Percentiles rank a stretch among this genome's conserved stretches.
These are phyloP conservation scores for Otolemur garnettii DNA, from an alignment of 2,113 vertebrate genomes.

Conservation along the genomic window DNA sequence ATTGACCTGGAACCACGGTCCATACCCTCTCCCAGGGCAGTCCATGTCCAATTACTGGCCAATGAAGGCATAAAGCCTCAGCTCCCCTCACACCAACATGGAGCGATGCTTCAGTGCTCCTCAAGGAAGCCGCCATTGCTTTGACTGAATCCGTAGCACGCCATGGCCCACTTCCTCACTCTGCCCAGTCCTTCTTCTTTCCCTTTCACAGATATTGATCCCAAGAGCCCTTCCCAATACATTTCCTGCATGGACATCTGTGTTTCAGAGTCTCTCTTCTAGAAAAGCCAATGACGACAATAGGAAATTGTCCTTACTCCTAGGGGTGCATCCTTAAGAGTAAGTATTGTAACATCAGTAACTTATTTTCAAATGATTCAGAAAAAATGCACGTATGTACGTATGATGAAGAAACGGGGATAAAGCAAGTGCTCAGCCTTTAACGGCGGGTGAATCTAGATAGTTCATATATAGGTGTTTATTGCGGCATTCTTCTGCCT, in stretches of 20 bases:
- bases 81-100: not conserved
- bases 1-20: not conserved
- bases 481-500: not conserved
- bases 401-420: not conserved
- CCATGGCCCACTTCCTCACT: not conserved
- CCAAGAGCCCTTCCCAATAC: not conserved
- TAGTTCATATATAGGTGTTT: not conserved
- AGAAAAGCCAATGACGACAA: not conserved
- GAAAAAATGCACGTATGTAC: not conserved
- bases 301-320: not conserved
- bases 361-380: not conserved
- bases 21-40: not conserved
- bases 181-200: not conserved
- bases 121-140: not conserved
- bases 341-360: not conserved
- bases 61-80: not conserved
- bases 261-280: not conserved
- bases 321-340: not conserved
- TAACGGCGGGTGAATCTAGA: not conserved
- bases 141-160: not conserved
- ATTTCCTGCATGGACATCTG: not conserved
- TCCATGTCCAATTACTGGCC: not conserved
- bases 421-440: not conserved
- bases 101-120: not conserved
- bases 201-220: not conserved